Evolutionary conservation across 2,113 vertebrate genomes (phyloP), one percentile per base, ranked within the genome.

Genomic region (Neolamprologus cancellatus): DNA sequence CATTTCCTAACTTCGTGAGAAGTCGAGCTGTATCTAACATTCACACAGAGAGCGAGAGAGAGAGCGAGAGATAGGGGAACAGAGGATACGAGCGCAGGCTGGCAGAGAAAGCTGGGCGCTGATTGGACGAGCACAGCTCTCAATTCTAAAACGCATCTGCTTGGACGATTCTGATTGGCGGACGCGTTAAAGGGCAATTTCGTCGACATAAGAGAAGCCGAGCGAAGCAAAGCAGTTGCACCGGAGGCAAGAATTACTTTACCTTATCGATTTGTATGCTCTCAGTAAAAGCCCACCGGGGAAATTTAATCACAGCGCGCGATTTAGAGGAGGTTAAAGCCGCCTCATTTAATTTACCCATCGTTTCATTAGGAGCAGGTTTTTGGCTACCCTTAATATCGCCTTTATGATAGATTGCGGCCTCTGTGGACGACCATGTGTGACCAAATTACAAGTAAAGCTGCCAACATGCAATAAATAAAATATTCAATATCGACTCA

Each of bases 221-320:
- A 76, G 7, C 18, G 8, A 79, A 11, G 13, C 30, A 30, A 18
- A 76, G 11, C 30, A 50, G 44, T 61, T 34, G 3, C 81, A 66
- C 80, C 39, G 12, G 28, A 84, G 84, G 84, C 79, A 71, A 79
- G 87, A 94, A 95, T 92, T 25, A 93, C 93, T 91, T 89, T 52
- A 90, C 34, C 39, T 78, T 52, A 94, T 94, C 90, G 94, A 93
- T 93, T 83, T 8, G 79, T 83, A 5, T 86, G 87, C 88, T 85
- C 88, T 86, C 52, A 55, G 80, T 85, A 64, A 93, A 89, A 87
- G 89, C 86, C 87, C 93, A 57, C 86, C 11, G 25, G 91, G 91
- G 89, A 86, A 84, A 93, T 92, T 23, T 48, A 94, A 90, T 91
- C 87, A 84, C 39, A 84, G 32, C 41, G 50, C 11, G 74, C 81